A percentile compares a stretch with the other conserved stretches of the same genome.
These are phyloP conservation scores for Brachyhypopomus gauderio DNA, from an alignment of 2,113 vertebrate genomes.

Conservation along the genomic window DNA sequence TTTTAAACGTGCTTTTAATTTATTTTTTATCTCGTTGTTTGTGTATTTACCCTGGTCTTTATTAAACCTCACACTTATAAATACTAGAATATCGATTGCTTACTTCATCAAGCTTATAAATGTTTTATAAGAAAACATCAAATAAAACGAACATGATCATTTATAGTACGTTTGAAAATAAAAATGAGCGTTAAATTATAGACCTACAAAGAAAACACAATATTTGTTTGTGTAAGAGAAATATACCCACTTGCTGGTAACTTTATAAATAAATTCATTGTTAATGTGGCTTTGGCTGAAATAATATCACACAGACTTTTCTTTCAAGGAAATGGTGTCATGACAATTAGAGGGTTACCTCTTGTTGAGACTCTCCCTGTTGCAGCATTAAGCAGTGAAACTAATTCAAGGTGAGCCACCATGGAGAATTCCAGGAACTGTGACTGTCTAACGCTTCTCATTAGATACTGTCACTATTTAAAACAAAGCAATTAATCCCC, in stretches of 20 bases:
- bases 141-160: not conserved
- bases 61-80: not conserved
- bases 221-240: not conserved
- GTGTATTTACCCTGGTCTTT: not conserved
- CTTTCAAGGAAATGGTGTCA: not conserved
- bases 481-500: conserved; percentile 58
- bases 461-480: conserved; percentile 55
- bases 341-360: not conserved
- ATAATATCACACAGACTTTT: not conserved
- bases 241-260: not conserved
- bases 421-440: conserved; percentile 22
- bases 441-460: conserved; percentile 44
- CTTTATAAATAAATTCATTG: not conserved
- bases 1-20: not conserved
- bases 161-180: too few species aligned
- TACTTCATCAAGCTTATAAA: not conserved
- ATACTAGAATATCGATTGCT: not conserved
- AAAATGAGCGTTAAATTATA: too few species aligned
- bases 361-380: not conserved
- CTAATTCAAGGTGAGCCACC: conserved; percentile 3
- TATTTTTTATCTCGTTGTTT: not conserved
- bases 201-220: too few species aligned
- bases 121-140: not conserved
- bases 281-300: not conserved
- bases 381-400: not conserved